Percentiles rank a stretch among this genome's conserved stretches.
Conservation (phyloP, 2,113 vertebrate species). For the Taurulus bubalis region DNA sequence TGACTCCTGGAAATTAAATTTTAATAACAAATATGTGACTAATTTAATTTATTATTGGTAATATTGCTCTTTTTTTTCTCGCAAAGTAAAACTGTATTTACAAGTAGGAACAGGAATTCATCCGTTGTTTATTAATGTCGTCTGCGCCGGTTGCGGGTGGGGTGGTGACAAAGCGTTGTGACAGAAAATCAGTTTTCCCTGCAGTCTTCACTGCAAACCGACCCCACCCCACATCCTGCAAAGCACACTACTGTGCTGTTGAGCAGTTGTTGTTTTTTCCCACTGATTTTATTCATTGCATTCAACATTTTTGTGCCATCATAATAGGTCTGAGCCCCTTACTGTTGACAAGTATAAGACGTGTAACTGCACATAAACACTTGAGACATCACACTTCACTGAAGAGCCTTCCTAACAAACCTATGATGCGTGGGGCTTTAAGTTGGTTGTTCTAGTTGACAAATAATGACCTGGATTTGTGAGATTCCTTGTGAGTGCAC, state of each 20-base stretch:
- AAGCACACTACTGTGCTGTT: conserved; percentile 13
- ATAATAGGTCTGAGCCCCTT: conserved; percentile 12
- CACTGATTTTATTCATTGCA: conserved; percentile 32
- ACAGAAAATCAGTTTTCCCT: conserved; percentile 61
- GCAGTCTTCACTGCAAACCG: conserved; percentile 41
- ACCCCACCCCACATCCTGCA: conserved; percentile 45
- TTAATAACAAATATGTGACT: neutral
- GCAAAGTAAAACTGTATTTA: neutral
- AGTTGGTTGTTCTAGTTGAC: conserved; percentile 26
- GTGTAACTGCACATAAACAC: conserved; percentile 18
- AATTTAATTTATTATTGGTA: neutral
- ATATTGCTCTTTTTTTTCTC: neutral
- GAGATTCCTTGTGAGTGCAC: conserved; percentile 1
- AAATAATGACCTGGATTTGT: conserved; percentile 55
- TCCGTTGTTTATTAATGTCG: conserved; percentile 14
- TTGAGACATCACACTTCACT: conserved; percentile 10
- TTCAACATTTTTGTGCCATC: neutral
- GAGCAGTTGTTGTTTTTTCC: conserved; percentile 11
- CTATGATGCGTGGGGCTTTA: conserved; percentile 23
- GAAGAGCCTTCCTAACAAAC: neutral
- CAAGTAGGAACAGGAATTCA: neutral
- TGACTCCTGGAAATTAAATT: neutral
- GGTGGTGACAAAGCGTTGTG: conserved; percentile 10
- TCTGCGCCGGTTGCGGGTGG: conserved; percentile 22
- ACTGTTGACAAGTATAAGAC: conserved; percentile 33